A percentile compares a stretch with the other conserved stretches of the same genome.
These are phyloP conservation scores for Phalloptychus januarius DNA, from an alignment of 2,797 vertebrate species.

Conservation along the genomic window DNA sequence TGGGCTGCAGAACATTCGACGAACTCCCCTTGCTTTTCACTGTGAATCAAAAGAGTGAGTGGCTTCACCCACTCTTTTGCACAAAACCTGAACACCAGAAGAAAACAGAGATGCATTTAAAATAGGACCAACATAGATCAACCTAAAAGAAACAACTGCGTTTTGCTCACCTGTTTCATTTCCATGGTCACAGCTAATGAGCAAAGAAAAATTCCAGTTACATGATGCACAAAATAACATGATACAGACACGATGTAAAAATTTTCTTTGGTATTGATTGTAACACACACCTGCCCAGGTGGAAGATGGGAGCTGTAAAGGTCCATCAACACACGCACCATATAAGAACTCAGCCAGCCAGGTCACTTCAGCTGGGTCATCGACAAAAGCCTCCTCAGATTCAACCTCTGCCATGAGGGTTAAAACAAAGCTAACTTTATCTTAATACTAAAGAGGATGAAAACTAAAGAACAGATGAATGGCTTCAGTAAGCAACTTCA, in stretches of 20 bases:
- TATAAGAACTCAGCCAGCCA: slow-evolving; percentile 61
- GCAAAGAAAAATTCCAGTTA: slow-evolving; percentile 31
- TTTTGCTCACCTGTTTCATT: slow-evolving; percentile 68
- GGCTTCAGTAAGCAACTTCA: background rate
- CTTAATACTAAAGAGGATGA: background rate
- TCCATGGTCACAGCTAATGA: slow-evolving; percentile 64
- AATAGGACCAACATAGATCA: background rate
- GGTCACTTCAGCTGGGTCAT: slow-evolving; percentile 66
- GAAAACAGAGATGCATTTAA: slow-evolving; percentile 20
- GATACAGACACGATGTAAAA: background rate
- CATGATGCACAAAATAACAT: background rate
- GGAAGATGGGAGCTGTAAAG: slow-evolving; percentile 32
- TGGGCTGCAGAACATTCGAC: slow-evolving; percentile 10
- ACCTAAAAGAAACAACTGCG: slow-evolving; percentile 3
- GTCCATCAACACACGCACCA: slow-evolving; percentile 50
- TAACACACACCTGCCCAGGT: slow-evolving; percentile 60
- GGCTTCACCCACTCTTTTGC: slow-evolving; percentile 44
- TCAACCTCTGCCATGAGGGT: slow-evolving; percentile 58
- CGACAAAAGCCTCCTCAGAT: slow-evolving; percentile 69
- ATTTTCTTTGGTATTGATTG: background rate
- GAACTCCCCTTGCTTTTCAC: slow-evolving; percentile 14
- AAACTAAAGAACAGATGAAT: background rate
- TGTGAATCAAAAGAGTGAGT: slow-evolving; percentile 20
- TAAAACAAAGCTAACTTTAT: background rate
- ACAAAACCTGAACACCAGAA: slow-evolving; percentile 66